A percentile compares a stretch with the other conserved stretches of the same genome.
phyloP scores from a whole-genome alignment of 2,113 vertebrate species.

The Chaetorhynchus papuensis region DNA sequence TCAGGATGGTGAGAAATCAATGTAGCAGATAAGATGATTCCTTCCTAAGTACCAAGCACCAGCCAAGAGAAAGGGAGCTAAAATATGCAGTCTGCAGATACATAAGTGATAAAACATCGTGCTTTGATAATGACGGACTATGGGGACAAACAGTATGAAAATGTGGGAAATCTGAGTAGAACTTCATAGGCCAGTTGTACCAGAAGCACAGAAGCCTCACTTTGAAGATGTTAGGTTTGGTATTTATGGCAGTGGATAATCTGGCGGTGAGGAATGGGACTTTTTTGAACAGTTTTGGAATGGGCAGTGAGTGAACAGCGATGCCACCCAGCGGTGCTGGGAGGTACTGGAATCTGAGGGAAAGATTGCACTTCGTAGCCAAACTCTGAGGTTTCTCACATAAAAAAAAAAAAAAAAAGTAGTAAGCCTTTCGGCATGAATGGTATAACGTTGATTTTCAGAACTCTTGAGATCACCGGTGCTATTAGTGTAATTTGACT shows the following conservation, averaged over 20 bases:
- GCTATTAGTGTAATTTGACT: not conserved
- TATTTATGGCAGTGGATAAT: not conserved
- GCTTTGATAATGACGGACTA: not conserved
- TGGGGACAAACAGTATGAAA: not conserved
- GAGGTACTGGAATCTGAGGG: not conserved
- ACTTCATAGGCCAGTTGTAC: not conserved
- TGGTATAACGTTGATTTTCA: accelerated
- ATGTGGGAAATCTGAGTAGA: not conserved
- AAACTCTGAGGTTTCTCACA: not conserved
- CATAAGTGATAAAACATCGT: not conserved
- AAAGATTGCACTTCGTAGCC: accelerated
- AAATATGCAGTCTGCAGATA: not conserved
- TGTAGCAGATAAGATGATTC: not conserved
- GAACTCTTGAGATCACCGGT: accelerated
- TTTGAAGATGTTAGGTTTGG: not conserved
- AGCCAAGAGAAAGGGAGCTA: not conserved
- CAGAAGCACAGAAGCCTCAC: not conserved
- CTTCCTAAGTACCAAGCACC: not conserved
- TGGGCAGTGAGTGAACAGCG: not conserved
- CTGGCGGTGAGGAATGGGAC: accelerated
- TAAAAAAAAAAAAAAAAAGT: not conserved
- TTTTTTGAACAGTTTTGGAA: not conserved
- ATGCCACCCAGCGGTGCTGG: not conserved
- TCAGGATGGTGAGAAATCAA: not conserved
- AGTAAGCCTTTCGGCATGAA: not conserved